A percentile compares a stretch with the other conserved stretches of the same genome.
These are phyloP conservation scores for Dryas iulia DNA, from an alignment of 1,140 invertebrate species.

Conservation along the genomic window DNA sequence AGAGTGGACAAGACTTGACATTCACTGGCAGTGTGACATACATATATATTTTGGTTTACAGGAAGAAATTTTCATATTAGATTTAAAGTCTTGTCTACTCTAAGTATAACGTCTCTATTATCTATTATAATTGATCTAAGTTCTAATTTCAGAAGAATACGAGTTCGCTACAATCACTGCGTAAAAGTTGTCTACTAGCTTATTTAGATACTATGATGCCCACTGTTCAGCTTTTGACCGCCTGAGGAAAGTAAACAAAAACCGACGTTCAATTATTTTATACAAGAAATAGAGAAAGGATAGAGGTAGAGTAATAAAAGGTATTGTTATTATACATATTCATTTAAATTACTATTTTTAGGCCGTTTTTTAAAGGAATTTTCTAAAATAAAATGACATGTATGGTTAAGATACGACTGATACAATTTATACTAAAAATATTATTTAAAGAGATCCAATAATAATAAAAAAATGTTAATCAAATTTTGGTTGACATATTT, in stretches of 20 bases:
- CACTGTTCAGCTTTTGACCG: neutral
- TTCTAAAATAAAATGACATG: too few relatives aligned
- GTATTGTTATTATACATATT: neutral
- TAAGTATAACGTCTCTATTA: neutral
- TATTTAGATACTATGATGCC: neutral
- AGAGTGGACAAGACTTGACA: neutral
- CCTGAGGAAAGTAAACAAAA: constrained; percentile 3
- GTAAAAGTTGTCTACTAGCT: neutral
- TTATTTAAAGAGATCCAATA: neutral
- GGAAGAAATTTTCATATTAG: neutral
- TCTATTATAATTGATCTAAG: neutral
- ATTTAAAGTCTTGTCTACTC: neutral
- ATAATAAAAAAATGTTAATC: too few relatives aligned
- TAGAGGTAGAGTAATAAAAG: neutral
- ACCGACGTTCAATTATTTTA: neutral
- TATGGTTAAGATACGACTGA: too few relatives aligned
- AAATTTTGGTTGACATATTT: neutral
- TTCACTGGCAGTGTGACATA: constrained; percentile 1
- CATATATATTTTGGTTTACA: neutral
- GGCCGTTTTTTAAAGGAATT: neutral
- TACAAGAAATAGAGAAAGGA: neutral
- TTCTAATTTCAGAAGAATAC: neutral
- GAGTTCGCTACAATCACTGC: constrained; percentile 2
- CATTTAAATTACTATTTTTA: neutral
- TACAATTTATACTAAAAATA: neutral